Base-by-base conservation (phyloP, 2,113 vertebrate species). In the Indicator indicator region DNA sequence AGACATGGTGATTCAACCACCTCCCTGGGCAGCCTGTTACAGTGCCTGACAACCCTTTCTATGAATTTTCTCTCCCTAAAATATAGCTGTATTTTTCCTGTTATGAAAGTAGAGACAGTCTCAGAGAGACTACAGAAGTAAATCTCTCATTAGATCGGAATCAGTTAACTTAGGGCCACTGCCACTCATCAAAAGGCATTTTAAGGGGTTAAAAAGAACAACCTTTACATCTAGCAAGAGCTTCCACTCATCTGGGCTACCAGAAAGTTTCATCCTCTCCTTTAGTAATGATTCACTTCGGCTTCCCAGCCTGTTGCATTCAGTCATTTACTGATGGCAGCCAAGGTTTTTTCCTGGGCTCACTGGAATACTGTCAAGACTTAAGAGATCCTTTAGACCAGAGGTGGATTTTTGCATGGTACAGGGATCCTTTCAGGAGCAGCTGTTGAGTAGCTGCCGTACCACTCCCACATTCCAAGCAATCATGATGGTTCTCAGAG, bases 61-160 rank as follows among this genome's bases (percentile, higher is more conserved):
- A 21, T 50, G 48, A 48, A 23, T 12, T 23, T 23, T 50, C 21
- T 50, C 21, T 50, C 46, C 48, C 48, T 50, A 23, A 20, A 73
- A 69, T 26, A 82, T 5, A 72, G 28, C 28, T 79, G 28, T 24
- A 62, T 38, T 72, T 87, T 84, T 86, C 56, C 58, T 68, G 5
- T 75, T 88, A 19, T 78, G 26, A 83, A 83, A 91, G 70, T 17
- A 92, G 72, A 90, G 54, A 64, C 16, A 92, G 69, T 71, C 62
- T 94, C 62, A 36, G 32, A 65, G 65, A 77, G 73, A 90, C 64
- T n/a, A 90, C 58, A 90, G 50, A 91, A 90, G 14, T 79, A 92
- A 84, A 93, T 79, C 67, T 68, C 81, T 65, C 71, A 16, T 30
- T 73, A 87, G 70, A 78, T 60, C 64, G 73, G 54, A 90, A 64